Evolutionary conservation across 2,797 vertebrate genomes (phyloP).

Genomic region (Ctenochaetus hawaiiensis): DNA sequence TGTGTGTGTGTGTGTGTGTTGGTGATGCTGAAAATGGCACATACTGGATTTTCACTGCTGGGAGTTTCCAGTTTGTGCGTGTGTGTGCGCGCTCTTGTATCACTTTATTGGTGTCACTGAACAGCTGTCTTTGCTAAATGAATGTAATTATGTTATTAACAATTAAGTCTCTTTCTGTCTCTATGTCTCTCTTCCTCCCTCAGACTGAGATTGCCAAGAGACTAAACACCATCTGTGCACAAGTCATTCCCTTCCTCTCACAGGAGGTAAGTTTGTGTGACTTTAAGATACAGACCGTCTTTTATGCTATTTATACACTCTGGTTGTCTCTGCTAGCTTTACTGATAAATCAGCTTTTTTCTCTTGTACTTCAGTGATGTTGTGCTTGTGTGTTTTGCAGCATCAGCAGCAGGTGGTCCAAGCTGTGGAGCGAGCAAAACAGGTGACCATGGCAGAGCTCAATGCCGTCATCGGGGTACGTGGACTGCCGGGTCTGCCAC

Average conservation of each 20-base stretch:
- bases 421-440: constrained; percentile 96
- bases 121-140: constrained; percentile 77
- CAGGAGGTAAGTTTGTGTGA: constrained; percentile 95
- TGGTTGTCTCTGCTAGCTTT: constrained; percentile 27
- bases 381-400: constrained; percentile 75
- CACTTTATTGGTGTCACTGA: constrained; percentile 68
- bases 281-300: constrained; percentile 47
- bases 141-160: constrained; percentile 79
- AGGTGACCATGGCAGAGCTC: constrained; percentile 98
- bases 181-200: constrained; percentile 69
- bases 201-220: constrained; percentile 99
- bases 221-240: constrained; percentile 98
- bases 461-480: constrained; percentile 99
- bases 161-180: constrained; percentile 67
- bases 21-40: constrained; percentile 33
- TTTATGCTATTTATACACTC: constrained; percentile 32
- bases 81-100: constrained; percentile 40
- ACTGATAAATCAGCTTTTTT: constrained; percentile 12
- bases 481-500: constrained; percentile 96
- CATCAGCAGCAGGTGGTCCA: constrained; percentile 98
- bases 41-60: constrained; percentile 4
- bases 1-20: too few relatives aligned
- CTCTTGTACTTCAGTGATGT: constrained; percentile 2
- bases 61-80: constrained; percentile 1
- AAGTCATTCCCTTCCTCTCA: constrained; percentile 99